phyloP scores from a whole-genome alignment of 2,888 invertebrate genomes.

The Pterobdella sp. region DNA sequence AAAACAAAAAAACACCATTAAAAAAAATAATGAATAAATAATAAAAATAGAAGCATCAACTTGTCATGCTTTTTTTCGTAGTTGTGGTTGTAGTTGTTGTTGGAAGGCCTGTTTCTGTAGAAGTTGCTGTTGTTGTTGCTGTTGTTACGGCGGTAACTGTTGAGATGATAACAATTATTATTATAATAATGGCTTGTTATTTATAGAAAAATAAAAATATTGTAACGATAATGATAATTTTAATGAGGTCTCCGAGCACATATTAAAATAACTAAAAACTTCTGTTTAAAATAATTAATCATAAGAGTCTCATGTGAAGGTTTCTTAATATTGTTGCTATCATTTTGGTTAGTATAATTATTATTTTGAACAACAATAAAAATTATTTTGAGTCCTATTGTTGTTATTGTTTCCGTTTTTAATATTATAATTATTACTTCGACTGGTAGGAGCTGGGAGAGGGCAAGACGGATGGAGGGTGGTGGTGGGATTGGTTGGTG shows the following conservation, averaged over 20 bases:
- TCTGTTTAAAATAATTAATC: too few relatives aligned
- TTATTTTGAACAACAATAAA: not conserved
- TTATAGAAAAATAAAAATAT: too few relatives aligned
- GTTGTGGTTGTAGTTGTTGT: conserved; percentile 6
- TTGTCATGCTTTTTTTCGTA: not conserved
- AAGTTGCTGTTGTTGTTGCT: not conserved
- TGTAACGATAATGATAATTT: too few relatives aligned
- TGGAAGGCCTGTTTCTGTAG: not conserved
- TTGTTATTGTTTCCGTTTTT: not conserved
- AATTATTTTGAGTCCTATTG: not conserved
- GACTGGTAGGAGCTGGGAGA: conserved; percentile 12
- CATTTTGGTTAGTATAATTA: not conserved
- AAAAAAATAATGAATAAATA: too few relatives aligned
- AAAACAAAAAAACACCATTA: too few relatives aligned
- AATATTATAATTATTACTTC: not conserved
- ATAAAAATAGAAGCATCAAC: too few relatives aligned
- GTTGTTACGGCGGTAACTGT: not conserved
- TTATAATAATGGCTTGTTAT: not conserved
- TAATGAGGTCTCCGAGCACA: too few relatives aligned
- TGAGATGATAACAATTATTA: not conserved
- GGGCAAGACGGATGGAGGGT: not conserved
- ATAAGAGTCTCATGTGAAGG: too few relatives aligned
- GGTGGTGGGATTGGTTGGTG: not conserved
- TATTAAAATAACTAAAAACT: too few relatives aligned
- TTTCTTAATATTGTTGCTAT: too few relatives aligned